A percentile compares a stretch with the other conserved stretches of the same genome.
phyloP scores from a whole-genome alignment of 2,888 invertebrate species.

The Strigamia maritima region DNA sequence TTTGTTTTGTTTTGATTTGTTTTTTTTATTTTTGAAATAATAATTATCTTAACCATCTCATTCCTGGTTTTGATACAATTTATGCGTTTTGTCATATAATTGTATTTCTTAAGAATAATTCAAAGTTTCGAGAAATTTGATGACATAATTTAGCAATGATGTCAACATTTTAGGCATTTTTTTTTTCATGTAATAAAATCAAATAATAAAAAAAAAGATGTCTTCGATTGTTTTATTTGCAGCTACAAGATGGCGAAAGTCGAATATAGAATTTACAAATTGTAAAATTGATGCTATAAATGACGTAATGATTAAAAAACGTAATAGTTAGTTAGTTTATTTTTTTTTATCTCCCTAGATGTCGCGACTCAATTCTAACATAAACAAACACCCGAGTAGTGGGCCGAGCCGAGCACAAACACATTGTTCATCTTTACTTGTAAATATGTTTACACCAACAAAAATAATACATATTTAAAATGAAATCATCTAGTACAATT shows the following conservation, averaged over 20 bases:
- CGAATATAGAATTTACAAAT: too few species aligned
- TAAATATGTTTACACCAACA: too few species aligned
- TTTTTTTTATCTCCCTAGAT: not conserved
- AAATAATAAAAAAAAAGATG: not conserved
- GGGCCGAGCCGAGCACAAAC: too few species aligned
- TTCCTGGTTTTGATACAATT: not conserved
- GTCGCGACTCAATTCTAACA: too few species aligned
- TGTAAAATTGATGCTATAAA: too few species aligned
- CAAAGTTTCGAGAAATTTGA: slow-evolving; percentile 10
- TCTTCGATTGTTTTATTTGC: not conserved
- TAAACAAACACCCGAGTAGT: too few species aligned
- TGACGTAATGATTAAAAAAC: too few species aligned
- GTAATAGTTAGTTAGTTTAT: too few species aligned
- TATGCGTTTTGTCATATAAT: not conserved
- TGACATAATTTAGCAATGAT: not conserved
- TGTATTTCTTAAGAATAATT: not conserved
- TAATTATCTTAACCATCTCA: not conserved
- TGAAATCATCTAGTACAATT: not conserved
- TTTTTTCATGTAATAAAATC: not conserved
- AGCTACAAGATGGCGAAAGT: too few species aligned
- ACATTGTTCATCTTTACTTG: too few species aligned
- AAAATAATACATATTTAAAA: not conserved
- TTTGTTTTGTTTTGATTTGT: not conserved
- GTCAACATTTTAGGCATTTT: not conserved
- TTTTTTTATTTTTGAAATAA: not conserved